These are phyloP conservation scores for Helogale parvula DNA, from an alignment of 2,113 vertebrate species.

Conservation along the genomic window DNA sequence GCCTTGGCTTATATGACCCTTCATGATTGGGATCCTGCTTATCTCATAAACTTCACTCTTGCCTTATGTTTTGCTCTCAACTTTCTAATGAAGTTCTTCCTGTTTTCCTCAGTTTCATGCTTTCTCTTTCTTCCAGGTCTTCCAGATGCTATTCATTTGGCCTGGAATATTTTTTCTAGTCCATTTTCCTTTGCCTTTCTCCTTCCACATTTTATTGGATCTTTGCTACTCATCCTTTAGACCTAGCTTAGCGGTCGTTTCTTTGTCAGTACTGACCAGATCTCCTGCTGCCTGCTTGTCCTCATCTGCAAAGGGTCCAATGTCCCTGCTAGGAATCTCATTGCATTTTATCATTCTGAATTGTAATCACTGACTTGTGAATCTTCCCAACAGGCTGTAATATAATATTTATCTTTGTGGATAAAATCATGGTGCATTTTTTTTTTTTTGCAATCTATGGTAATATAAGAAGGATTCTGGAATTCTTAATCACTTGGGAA, in stretches of 20 bases:
- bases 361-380: not conserved
- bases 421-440: not conserved
- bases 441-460: not conserved
- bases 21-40: not conserved
- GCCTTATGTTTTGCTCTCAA: not conserved
- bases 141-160: not conserved
- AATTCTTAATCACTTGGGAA: not conserved
- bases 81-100: not conserved
- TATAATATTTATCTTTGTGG: not conserved
- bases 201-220: not conserved
- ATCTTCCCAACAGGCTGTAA: not conserved
- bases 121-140: not conserved
- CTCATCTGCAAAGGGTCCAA: not conserved
- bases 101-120: not conserved
- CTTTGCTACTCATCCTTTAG: not conserved
- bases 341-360: not conserved
- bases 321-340: not conserved
- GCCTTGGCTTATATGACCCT: not conserved
- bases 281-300: not conserved
- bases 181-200: not conserved
- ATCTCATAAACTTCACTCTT: not conserved
- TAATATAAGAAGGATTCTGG: not conserved
- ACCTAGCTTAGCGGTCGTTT: not conserved
- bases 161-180: not conserved
- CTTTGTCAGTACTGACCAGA: not conserved